Evolutionary conservation across 2,113 vertebrate genomes (phyloP).

Genomic region (Psilopsiagon aurifrons): DNA sequence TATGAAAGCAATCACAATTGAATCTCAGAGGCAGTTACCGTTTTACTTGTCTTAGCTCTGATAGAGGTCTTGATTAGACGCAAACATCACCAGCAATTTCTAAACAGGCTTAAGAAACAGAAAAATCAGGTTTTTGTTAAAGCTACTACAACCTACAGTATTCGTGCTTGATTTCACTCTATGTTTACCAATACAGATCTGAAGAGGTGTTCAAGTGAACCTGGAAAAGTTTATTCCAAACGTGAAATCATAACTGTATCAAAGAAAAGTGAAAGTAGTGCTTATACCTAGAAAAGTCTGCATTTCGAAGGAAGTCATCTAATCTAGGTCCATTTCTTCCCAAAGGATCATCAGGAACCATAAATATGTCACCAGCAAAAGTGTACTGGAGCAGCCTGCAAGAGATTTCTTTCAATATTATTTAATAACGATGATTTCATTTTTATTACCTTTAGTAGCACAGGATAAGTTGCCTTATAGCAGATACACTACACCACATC

Average conservation of each 20-base stretch:
- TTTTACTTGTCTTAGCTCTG: background rate
- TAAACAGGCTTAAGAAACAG: background rate
- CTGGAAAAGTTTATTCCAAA: background rate
- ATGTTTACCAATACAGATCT: background rate
- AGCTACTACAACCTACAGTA: background rate
- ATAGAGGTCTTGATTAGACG: background rate
- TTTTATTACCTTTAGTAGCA: background rate
- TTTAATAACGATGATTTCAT: background rate
- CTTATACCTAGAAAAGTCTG: slow-evolving; percentile 75
- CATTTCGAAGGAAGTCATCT: slow-evolving; percentile 85
- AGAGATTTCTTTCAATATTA: background rate
- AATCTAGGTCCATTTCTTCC: slow-evolving; percentile 89
- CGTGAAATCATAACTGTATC: background rate
- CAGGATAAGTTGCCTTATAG: background rate
- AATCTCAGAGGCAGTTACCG: background rate
- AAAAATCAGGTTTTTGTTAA: background rate
- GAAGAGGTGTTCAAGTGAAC: background rate
- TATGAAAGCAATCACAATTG: background rate
- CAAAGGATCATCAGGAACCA: slow-evolving; percentile 98
- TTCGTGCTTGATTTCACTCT: background rate
- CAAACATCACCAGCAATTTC: background rate
- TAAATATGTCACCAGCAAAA: slow-evolving; percentile 94
- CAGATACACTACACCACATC: background rate
- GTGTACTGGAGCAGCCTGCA: slow-evolving; percentile 93
- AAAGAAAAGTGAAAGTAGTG: background rate